A percentile compares a stretch with the other conserved stretches of the same genome.
phyloP scores from a whole-genome alignment of 1,140 invertebrate genomes.

The Zaprionus capensis region DNA sequence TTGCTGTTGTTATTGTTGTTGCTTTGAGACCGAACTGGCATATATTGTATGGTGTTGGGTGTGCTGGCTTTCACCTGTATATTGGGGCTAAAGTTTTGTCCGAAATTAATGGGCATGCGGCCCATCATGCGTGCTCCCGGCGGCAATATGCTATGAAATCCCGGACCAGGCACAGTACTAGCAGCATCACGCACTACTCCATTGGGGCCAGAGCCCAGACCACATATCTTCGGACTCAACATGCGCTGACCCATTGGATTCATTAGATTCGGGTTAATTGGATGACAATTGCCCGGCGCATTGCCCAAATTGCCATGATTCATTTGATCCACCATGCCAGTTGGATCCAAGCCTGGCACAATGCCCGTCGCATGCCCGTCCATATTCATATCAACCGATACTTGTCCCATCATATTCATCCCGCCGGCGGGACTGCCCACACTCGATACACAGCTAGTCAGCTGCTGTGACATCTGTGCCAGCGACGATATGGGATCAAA shows the following conservation, averaged over 20 bases:
- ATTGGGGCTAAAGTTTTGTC: slow-evolving; percentile 86
- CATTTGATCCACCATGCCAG: slow-evolving; percentile 67
- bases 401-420: slow-evolving; percentile 65
- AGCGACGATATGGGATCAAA: slow-evolving; percentile 97
- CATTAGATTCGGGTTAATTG: slow-evolving; percentile 56
- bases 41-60: slow-evolving; percentile 98
- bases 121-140: slow-evolving; percentile 84
- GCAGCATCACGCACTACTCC: slow-evolving; percentile 84
- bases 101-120: slow-evolving; percentile 79
- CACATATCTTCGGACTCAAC: slow-evolving; percentile 84
- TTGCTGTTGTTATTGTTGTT: slow-evolving; percentile 85
- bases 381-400: slow-evolving; percentile 82
- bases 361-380: slow-evolving; percentile 72
- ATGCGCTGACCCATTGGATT: slow-evolving; percentile 74
- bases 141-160: slow-evolving; percentile 84
- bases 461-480: slow-evolving; percentile 96
- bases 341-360: slow-evolving; percentile 73
- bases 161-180: slow-evolving; percentile 37
- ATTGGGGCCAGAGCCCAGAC: slow-evolving; percentile 67
- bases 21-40: slow-evolving; percentile 94
- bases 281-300: slow-evolving; percentile 52
- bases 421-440: slow-evolving; percentile 85
- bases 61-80: slow-evolving; percentile 97
- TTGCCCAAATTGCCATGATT: slow-evolving; percentile 43
- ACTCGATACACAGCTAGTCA: slow-evolving; percentile 89